Base-by-base conservation (phyloP, 2,797 vertebrate genomes). In the Cichlasoma orientale region DNA sequence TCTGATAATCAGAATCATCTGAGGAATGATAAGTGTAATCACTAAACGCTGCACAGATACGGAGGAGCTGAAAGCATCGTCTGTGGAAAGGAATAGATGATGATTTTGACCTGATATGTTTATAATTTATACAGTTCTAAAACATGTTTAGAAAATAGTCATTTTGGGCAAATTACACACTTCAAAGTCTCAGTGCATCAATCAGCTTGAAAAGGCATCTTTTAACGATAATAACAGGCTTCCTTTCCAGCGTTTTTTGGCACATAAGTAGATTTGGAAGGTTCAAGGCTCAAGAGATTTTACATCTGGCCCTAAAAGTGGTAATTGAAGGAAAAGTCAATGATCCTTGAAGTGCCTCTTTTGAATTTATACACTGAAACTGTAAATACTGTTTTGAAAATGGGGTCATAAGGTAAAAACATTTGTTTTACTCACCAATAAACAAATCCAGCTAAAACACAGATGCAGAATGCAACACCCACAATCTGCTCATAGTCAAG, bases 171-270 rank as follows among this genome's bases (percentile, higher is more conserved):
- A 79, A 80, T 82, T 74, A 77, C 44, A 55, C 44, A 7, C 63
- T 27, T 72, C 70, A 72, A 41, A 77, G 75, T 70, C 56, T 47
- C 52, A 3, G 36, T 66, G 69, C 71, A 74, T 74, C 66, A 84
- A 81, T 36, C 7, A 69, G 54, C 38, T 14, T 33, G 16, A 82
- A 78, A 56, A n/a, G 76, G 41, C 47, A 50, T 80, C 14, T 71
- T 82, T 81, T 27, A 80, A 41, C 63, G 36, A 50, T 82, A 87
- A 89, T 80, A 55, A 81, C 6, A 23, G 56, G 75, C 82, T 88
- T 74, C 21, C 73, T 56, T 56, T 73, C 27, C 23, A 33, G 61
- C 86, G 88, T 86, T 68, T 83, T 33, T 33, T 33, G 78, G 72
- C 23, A 50, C 73, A 77, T 79, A 82, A 79, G 61, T 36, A 54